Base-by-base conservation (phyloP, 2,888 invertebrate genomes). In the Agrilus biguttatus region DNA sequence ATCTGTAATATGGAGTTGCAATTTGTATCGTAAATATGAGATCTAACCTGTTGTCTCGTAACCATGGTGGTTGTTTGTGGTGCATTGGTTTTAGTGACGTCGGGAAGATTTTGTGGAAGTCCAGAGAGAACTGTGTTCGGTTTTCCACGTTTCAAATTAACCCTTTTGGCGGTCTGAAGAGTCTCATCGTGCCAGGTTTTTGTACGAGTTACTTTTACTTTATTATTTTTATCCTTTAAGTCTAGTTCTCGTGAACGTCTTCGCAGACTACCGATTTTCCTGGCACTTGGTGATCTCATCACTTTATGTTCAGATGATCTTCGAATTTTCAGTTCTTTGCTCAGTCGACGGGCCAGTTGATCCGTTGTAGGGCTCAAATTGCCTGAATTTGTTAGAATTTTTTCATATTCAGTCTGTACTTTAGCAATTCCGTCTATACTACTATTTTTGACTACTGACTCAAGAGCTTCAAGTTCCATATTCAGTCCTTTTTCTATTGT, bases 251-350 rank as follows among this genome's bases (percentile, higher is more conserved):
- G 75, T 0, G 85, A 85, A 41, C 83, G 69, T 38, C 85, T 70
- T 55, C 84, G 67, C 51, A 86, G 73, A 8, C 74, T 77, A 14
- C 85, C 85, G 45, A 86, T 87, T 71, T 84, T 86, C 40, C 86
- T 70, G 2, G 84, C 85, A 59, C 85, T 86, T 1, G 86, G 87
- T 0, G 86, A 86, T 49, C 84, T 67, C 47, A 85, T 80, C 7
- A 84, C 73, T 55, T 79, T 79, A 40, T 77, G 72, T 53, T 83
- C 80, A 33, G 71, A 70, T 45, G 77, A 81, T 37, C 78, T 74
- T 44, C 84, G 68, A 43, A 85, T 85, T 59, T 83, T 82, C 37
- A 86, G 60, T 59, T 84, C 83, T 55, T 77, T 75, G 53, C 82
- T 81, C 36, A 86, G 64, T 45, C 79, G 70, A 45, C 75, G 74